Evolutionary conservation across 2,888 invertebrate genomes (phyloP), one percentile per base, ranked within the genome.

Genomic region (Ditula angustiorana): DNA sequence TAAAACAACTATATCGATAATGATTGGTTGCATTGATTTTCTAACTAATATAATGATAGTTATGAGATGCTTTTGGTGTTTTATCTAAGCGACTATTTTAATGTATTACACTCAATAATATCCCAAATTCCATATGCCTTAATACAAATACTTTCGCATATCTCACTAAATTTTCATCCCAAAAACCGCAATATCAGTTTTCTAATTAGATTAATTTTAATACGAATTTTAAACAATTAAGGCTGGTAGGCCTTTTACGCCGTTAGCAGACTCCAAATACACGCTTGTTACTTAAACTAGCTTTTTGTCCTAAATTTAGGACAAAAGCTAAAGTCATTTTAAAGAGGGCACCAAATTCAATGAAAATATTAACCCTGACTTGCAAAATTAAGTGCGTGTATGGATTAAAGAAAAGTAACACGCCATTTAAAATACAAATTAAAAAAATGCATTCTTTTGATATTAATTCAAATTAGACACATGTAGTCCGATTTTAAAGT

Each of bases 121-220:
- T 41, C 41, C 19, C 35, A n/a, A n/a, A 7, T 19, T 41, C 41
- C 19, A 41, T n/a, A 19, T 16, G 26, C 11, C 30, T 50, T 28
- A 49, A 30, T 50, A 50, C 21, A 50, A 50, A 50, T 50, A 50
- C 19, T 19, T 50, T n/a, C 50, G 21, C 28, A 28, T 49, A 16
- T 50, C 50, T 50, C 50, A 50, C 50, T 50, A 50, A 50, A 30
- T 19, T 41, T 50, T 50, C 50, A 30, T 50, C 30, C 28, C 50
- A 21, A 50, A 50, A 50, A 50, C 41, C 41, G 19, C 35, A 37
- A 37, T 41, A 41, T 41, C 19, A 19, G 19, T 19, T 41, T 19
- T 19, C 16, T 49, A 49, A 49, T 49, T 49, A 28, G 19, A 21
- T 19, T 11, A 30, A 30, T 30, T 19, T 19, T 19, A 10, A 16